Evolutionary conservation across 2,113 vertebrate genomes (phyloP), one percentile per base, ranked within the genome.

Genomic region (Maccullochella peelii): DNA sequence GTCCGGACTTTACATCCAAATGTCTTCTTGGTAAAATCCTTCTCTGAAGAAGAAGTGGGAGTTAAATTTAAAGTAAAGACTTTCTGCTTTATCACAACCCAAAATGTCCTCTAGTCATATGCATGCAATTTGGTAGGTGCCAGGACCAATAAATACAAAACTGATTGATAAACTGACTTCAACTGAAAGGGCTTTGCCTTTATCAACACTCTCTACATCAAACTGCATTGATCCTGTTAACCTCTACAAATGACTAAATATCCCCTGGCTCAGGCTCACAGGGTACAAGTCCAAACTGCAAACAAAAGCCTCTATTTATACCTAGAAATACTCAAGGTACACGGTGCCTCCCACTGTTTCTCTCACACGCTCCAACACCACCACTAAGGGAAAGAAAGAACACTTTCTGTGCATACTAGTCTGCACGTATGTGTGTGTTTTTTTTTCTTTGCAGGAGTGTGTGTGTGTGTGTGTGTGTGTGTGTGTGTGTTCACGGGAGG

Each of bases 291-390:
- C 73, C 82, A n/a, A 70, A 73, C 70, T 67, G 50, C 78, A 74
- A 84, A 93, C 88, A 93, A 92, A 85, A 86, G 87, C 83, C 61
- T 88, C 91, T 91, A 82, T 89, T 88, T 89, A 92, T 88, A 74
- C 65, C 62, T 10, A 8, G 18, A 90, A 72, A 84, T 49, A 47
- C 73, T 86, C 44, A 47, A 61, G 21, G 52, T 79, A 52, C 79
- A 90, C 89, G 85, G 84, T 85, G 83, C 81, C 63, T 65, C 16
- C 40, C 79, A 81, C 79, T 82, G 84, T 83, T 55, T 69, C 80
- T 57, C 65, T 74, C 61, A 75, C 80, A 72, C 61, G 81, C 79
- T 74, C 61, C 7, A n/a, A 62, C 75, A 71, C 47, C 57, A 50
- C 27, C 65, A 21, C 66, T n/a, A 12, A 78, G 30, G 42, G 50